Conservation (phyloP, 2,797 vertebrate genomes). For the Miopithecus talapoin region DNA sequence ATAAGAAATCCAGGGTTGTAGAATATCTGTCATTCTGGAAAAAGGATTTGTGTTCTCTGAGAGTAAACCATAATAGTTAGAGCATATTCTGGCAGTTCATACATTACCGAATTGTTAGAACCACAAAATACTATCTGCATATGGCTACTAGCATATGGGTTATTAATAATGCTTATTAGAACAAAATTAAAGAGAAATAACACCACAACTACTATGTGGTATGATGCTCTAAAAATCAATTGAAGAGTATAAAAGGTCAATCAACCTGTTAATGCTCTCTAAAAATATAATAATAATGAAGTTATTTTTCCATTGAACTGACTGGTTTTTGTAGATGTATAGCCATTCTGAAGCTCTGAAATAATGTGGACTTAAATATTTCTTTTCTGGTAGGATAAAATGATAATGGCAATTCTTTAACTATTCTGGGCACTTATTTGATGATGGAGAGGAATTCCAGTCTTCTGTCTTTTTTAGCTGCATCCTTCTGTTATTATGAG, state of each 20-base stretch:
- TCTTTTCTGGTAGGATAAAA: not conserved
- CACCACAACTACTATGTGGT: not conserved
- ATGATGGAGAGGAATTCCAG: not conserved
- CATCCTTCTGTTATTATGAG: not conserved
- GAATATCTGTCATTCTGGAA: conserved; percentile 57
- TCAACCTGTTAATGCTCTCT: not conserved
- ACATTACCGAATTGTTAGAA: not conserved
- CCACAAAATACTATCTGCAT: not conserved
- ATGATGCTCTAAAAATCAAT: not conserved
- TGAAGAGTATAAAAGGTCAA: not conserved
- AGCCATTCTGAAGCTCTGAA: not conserved
- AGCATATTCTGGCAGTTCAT: conserved; percentile 2
- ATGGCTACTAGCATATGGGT: not conserved
- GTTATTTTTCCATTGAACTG: not conserved
- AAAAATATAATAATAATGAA: not conserved
- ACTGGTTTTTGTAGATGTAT: not conserved
- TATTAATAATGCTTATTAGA: not conserved
- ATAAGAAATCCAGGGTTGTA: conserved; percentile 45
- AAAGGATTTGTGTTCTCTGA: conserved; percentile 41
- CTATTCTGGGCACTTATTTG: not conserved
- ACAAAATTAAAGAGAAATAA: conserved; percentile 19
- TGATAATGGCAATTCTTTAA: not conserved
- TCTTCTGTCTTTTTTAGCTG: not conserved
- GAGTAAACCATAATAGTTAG: not conserved
- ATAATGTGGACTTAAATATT: not conserved